These are phyloP conservation scores for Neodiprion fabricii DNA, from an alignment of 1,140 invertebrate species.

Conservation along the genomic window DNA sequence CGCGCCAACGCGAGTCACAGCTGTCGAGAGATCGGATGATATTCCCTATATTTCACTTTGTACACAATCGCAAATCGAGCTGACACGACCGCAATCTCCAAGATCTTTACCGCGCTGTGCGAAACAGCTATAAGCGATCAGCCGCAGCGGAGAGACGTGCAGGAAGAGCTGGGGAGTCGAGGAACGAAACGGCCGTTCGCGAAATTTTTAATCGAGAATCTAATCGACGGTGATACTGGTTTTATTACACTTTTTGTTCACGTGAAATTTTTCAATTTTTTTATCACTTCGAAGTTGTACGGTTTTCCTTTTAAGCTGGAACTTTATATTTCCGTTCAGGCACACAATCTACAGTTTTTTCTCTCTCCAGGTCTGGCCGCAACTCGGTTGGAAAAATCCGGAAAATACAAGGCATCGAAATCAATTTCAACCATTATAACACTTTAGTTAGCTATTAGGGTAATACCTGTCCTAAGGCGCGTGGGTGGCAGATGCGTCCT, in stretches of 20 bases:
- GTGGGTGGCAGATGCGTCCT: conserved; percentile 1
- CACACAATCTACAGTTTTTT: too few relatives aligned
- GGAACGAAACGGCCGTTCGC: too few relatives aligned
- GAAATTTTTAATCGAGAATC: too few relatives aligned
- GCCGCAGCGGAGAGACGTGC: background rate
- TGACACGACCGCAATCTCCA: background rate
- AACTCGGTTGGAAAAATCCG: too few relatives aligned
- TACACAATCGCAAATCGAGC: conserved; percentile 2
- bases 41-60: conserved; percentile 3
- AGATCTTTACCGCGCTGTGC: background rate
- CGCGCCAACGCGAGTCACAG: background rate
- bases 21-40: conserved; percentile 7
- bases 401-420: background rate
- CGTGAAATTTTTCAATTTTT: too few relatives aligned
- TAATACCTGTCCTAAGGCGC: background rate
- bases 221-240: too few relatives aligned
- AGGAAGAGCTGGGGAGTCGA: too few relatives aligned
- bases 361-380: too few relatives aligned
- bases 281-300: too few relatives aligned
- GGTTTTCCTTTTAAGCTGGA: too few relatives aligned
- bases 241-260: too few relatives aligned
- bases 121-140: conserved; percentile 1
- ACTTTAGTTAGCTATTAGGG: background rate
- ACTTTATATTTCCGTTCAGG: too few relatives aligned
- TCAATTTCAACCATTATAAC: conserved; percentile 5